Percentiles rank a stretch among this genome's conserved stretches.
These are phyloP conservation scores for Trissoscelio sp. DNA, from an alignment of 2,888 invertebrate genomes.

Conservation along the genomic window DNA sequence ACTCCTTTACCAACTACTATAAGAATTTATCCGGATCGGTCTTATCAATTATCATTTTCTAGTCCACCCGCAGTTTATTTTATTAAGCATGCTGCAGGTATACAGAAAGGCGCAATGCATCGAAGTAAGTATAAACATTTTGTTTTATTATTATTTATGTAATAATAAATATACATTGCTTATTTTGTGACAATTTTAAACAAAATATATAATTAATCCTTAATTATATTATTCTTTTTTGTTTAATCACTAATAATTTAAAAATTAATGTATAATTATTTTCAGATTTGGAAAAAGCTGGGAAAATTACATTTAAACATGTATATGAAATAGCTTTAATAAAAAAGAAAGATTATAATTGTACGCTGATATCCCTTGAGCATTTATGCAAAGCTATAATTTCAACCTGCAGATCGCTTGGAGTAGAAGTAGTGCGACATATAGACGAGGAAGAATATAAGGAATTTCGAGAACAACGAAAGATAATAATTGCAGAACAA, in stretches of 20 bases:
- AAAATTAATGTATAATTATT: slow-evolving; percentile 3
- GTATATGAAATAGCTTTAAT: slow-evolving; percentile 98
- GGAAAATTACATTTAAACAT: slow-evolving; percentile 96
- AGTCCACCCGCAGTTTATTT: slow-evolving; percentile 95
- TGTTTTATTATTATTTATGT: neutral
- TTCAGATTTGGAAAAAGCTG: slow-evolving; percentile 90
- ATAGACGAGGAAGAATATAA: slow-evolving; percentile 92
- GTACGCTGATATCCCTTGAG: slow-evolving; percentile 85
- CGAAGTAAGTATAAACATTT: slow-evolving; percentile 81
- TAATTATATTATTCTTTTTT: too few species aligned
- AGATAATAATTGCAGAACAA: slow-evolving; percentile 88
- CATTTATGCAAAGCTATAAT: slow-evolving; percentile 92
- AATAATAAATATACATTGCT: neutral
- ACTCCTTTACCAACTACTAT: slow-evolving; percentile 94
- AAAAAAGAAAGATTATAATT: slow-evolving; percentile 90
- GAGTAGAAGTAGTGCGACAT: slow-evolving; percentile 92
- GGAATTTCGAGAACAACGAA: slow-evolving; percentile 91
- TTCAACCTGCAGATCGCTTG: slow-evolving; percentile 91
- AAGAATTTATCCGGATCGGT: slow-evolving; percentile 93
- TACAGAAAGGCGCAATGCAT: slow-evolving; percentile 91
- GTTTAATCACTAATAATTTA: neutral
- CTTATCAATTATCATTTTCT: slow-evolving; percentile 91
- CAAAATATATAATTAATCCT: too few species aligned
- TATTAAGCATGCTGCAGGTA: slow-evolving; percentile 97
- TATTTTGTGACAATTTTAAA: too few species aligned